Conservation (phyloP, 2,113 vertebrate species). For the Cinclus cinclus region DNA sequence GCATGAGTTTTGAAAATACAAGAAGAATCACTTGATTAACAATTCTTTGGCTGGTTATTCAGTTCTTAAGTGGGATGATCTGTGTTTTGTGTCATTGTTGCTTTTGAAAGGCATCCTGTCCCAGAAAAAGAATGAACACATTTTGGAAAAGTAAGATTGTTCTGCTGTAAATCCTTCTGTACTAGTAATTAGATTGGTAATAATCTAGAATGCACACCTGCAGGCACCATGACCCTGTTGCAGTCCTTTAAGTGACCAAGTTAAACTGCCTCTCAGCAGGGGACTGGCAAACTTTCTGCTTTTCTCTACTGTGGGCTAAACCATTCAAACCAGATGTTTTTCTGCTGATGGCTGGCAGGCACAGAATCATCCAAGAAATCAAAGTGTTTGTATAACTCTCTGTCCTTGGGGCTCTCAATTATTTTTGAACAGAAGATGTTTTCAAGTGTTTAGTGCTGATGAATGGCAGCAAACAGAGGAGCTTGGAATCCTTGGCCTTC, state of each 20-base stretch:
- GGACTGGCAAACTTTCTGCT: not conserved
- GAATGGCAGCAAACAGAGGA: not conserved
- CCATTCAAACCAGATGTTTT: conserved; percentile 16
- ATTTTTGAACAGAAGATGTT: conserved; percentile 27
- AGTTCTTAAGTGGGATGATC: not conserved
- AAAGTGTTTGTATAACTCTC: conserved; percentile 17
- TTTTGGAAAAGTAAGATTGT: not conserved
- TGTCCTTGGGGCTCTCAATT: conserved; percentile 15
- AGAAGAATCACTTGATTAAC: conserved; percentile 36
- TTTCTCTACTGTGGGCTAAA: not conserved
- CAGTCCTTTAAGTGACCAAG: not conserved
- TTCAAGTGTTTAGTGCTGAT: not conserved
- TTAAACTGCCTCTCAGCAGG: not conserved
- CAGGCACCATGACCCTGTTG: not conserved
- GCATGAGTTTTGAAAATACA: conserved; percentile 33
- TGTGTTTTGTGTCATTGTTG: not conserved
- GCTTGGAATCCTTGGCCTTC: not conserved
- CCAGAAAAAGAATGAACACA: not conserved
- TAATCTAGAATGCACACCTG: conserved; percentile 25
- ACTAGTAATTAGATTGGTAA: not conserved
- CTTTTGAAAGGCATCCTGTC: not conserved
- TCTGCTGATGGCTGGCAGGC: not conserved
- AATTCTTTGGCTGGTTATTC: not conserved
- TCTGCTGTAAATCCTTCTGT: not conserved
- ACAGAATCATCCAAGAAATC: not conserved